Conservation (phyloP, 2,797 vertebrate species). For the Champsocephalus gunnari region DNA sequence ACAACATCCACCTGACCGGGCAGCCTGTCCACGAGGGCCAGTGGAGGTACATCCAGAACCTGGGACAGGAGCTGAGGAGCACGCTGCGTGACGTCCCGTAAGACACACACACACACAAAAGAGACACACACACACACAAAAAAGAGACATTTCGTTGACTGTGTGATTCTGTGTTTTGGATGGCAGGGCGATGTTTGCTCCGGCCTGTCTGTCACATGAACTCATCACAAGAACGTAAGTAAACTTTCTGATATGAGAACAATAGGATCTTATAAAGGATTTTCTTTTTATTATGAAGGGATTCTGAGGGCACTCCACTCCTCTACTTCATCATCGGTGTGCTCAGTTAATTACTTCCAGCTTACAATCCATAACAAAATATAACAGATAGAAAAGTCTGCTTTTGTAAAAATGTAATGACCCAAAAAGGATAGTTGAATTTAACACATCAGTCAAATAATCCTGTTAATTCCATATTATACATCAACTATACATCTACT, state of each 20-base stretch:
- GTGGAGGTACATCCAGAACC: conserved; percentile 95
- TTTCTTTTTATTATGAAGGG: background rate
- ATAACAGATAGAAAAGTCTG: too few relatives aligned
- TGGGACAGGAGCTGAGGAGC: conserved; percentile 90
- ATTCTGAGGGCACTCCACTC: background rate
- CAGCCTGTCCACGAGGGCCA: conserved; percentile 93
- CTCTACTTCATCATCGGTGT: background rate
- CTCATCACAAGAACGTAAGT: conserved; percentile 93
- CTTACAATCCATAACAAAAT: too few relatives aligned
- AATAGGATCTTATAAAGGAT: background rate
- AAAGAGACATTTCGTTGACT: background rate
- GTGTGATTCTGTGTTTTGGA: conserved; percentile 38
- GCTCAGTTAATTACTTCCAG: background rate
- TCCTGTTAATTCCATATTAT: background rate
- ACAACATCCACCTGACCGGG: conserved; percentile 93
- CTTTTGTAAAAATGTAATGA: too few relatives aligned
- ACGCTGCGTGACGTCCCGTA: conserved; percentile 84
- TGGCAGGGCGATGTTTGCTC: conserved; percentile 92
- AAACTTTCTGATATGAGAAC: background rate
- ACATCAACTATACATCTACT: too few relatives aligned
- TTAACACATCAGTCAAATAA: background rate
- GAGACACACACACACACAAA: too few relatives aligned
- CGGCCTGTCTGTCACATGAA: conserved; percentile 94
- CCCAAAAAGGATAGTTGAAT: too few relatives aligned
- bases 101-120: conserved; percentile 17